Conservation (phyloP, 2,797 vertebrate genomes). For the Poeciliopsis presidionis region DNA sequence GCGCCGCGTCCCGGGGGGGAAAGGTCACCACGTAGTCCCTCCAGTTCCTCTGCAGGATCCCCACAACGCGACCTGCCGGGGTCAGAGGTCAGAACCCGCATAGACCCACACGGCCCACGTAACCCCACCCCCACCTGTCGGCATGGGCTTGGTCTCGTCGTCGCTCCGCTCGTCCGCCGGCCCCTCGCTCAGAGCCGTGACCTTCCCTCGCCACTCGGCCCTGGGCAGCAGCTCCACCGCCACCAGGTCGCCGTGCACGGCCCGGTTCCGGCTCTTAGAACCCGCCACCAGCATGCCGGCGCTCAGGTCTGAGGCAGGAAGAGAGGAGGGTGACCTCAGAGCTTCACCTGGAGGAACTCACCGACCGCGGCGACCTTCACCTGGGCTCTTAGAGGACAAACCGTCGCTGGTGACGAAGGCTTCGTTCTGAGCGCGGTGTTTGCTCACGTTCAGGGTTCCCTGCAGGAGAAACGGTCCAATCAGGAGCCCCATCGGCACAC, state of each 20-base stretch:
- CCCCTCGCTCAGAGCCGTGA: slow-evolving; percentile 83
- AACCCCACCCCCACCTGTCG: slow-evolving; percentile 83
- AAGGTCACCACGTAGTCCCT: slow-evolving; percentile 96
- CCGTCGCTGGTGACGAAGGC: slow-evolving; percentile 87
- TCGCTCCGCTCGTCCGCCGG: slow-evolving; percentile 83
- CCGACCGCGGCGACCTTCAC: slow-evolving; percentile 53
- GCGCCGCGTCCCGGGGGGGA: slow-evolving; percentile 87
- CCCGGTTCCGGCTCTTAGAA: slow-evolving; percentile 88
- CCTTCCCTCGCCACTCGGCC: slow-evolving; percentile 90
- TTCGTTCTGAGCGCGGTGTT: slow-evolving; percentile 89
- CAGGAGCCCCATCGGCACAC: not conserved
- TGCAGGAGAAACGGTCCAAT: slow-evolving; percentile 48
- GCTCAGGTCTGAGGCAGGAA: slow-evolving; percentile 76
- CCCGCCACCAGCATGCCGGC: slow-evolving; percentile 88
- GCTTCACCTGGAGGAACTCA: not conserved
- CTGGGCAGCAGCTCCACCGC: slow-evolving; percentile 87
- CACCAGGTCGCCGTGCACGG: slow-evolving; percentile 89
- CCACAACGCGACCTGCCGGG: slow-evolving; percentile 88
- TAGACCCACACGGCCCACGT: not conserved
- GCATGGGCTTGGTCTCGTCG: slow-evolving; percentile 82
- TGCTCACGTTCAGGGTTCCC: slow-evolving; percentile 91
- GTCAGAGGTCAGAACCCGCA: not conserved
- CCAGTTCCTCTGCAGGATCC: slow-evolving; percentile 95
- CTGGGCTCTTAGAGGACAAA: slow-evolving; percentile 83
- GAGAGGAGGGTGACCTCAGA: not conserved